Percentiles rank a stretch among this genome's conserved stretches.
Evolutionary conservation across 2,113 vertebrate species (phyloP).

Genomic region (Perca fluviatilis): DNA sequence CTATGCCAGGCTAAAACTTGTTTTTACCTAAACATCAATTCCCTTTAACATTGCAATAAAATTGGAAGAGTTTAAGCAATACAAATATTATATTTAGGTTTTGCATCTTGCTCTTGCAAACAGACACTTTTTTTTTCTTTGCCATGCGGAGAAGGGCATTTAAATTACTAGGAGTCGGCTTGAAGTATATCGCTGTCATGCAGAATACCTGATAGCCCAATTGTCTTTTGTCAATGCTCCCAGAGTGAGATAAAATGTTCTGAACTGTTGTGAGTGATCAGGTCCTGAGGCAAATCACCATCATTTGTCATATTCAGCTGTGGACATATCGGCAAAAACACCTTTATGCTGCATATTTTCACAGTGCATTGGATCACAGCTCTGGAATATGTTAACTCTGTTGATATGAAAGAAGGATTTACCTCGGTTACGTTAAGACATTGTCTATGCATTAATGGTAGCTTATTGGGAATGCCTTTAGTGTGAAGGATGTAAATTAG

Average conservation of each 20-base stretch:
- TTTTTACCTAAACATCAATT: not conserved
- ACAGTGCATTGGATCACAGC: not conserved
- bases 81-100: not conserved
- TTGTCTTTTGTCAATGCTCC: constrained; percentile 33
- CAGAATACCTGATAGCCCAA: constrained; percentile 39
- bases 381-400: not conserved
- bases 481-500: constrained; percentile 3
- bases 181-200: constrained; percentile 29
- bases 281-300: constrained; percentile 50
- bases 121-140: not conserved
- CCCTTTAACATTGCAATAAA: not conserved
- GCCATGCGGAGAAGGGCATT: constrained; percentile 1
- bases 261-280: constrained; percentile 45
- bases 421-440: not conserved
- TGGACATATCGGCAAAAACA: constrained; percentile 35
- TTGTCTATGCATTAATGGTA: not conserved
- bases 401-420: constrained; percentile 10
- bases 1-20: too few species aligned
- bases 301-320: constrained; percentile 41
- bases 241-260: constrained; percentile 20
- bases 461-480: constrained; percentile 3
- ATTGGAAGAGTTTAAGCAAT: not conserved
- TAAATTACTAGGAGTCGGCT: constrained; percentile 13
- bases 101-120: constrained; percentile 4
- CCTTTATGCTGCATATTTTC: constrained; percentile 38